These are phyloP conservation scores for Heliconius nattereri DNA, from an alignment of 1,140 invertebrate genomes.

Conservation along the genomic window DNA sequence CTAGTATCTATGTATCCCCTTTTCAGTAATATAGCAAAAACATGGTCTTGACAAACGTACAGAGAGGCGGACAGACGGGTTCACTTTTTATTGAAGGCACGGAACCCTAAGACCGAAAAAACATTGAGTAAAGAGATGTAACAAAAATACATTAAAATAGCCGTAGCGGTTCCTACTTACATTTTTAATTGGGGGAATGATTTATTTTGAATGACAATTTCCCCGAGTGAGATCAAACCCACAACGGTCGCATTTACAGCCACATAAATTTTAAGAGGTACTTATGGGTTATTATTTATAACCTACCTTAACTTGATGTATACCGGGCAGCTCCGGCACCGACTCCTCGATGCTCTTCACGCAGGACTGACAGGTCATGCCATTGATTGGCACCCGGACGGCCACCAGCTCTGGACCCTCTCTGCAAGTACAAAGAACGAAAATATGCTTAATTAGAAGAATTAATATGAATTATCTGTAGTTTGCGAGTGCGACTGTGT, in stretches of 20 bases:
- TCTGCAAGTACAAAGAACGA: constrained; percentile 40
- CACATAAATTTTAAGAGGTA: too few species aligned
- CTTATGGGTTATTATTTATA: background rate
- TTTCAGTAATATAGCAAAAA: too few species aligned
- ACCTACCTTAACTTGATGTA: constrained; percentile 85
- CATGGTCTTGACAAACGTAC: too few species aligned
- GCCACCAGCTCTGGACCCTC: constrained; percentile 63
- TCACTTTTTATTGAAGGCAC: too few species aligned
- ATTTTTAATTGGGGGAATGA: too few species aligned
- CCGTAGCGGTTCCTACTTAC: too few species aligned
- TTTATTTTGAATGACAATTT: background rate
- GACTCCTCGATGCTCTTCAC: constrained; percentile 88
- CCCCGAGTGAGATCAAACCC: background rate
- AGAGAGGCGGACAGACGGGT: too few species aligned
- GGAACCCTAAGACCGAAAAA: too few species aligned
- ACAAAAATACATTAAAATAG: too few species aligned
- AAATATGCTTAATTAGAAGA: background rate
- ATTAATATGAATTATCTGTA: background rate
- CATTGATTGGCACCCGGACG: constrained; percentile 84
- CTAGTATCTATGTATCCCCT: too few species aligned
- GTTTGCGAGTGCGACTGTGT: background rate
- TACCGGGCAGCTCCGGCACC: constrained; percentile 82
- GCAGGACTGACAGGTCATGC: constrained; percentile 93
- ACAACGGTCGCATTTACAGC: background rate
- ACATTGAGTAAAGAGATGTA: too few species aligned